Base-by-base conservation (phyloP, 2,797 vertebrate species). In the Tadarida brasiliensis region DNA sequence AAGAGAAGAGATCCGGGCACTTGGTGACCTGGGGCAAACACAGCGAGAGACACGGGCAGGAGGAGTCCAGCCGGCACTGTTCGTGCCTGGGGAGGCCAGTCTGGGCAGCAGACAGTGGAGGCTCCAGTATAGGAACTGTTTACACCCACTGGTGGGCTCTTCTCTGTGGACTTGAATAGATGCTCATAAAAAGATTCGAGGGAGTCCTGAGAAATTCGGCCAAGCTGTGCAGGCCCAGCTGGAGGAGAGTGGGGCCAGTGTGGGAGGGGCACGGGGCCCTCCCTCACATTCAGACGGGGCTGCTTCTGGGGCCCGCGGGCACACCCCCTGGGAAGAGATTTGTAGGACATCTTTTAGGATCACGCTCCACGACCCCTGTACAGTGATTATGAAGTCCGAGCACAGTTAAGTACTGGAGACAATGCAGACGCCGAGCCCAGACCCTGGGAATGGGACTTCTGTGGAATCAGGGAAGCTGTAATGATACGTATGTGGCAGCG, bases 191-290 rank as follows among this genome's bases (percentile, higher is more conserved):
- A 16, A 33, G 51, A 20, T 0, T 2, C 47, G 26, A 22, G 26
- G 51, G 73, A 16, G 22, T 12, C 19, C 14, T 28, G 4, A 14
- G 12, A 68, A 33, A 81, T 9, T 30, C 15, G 57, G 10, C 17
- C 2, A 82, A 26, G 30, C 11, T 35, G 1, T 49, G 7, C 65
- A 44, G 6, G 19, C 5, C 44, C 20, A 12, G 12, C 30, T 14
- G 4, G 1, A 54, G 51, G 11, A 19, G 1, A 11, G 24, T 7
- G 7, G 39, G 7, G 44, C 11, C 61, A n/a, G 2, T 17, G 30
- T 16, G 35, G 11, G 5, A 47, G 35, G 35, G 2, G 20, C 6
- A 0, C 0, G 20, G 14, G 47, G 7, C 30, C 35, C 22, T 30
- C 65, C 26, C 14, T 56, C 63, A 44, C 77, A 67, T 84, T 88